phyloP scores from a whole-genome alignment of 2,888 invertebrate species.

The Lucinisca nassula region DNA sequence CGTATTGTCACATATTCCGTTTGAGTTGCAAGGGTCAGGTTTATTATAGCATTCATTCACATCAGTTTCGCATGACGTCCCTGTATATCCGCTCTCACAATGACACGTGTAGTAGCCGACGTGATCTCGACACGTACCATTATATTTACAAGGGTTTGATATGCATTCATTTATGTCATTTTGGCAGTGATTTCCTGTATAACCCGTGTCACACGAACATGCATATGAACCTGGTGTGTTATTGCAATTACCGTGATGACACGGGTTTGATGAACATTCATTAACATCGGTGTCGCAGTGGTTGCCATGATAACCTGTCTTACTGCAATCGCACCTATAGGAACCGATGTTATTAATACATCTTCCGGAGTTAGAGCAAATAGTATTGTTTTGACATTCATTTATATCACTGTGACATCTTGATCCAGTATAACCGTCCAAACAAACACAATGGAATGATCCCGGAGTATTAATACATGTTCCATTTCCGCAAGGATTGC shows the following conservation, averaged over 20 bases:
- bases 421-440: not conserved
- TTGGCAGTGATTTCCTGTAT: not conserved
- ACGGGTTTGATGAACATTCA: not conserved
- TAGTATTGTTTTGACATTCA: not conserved
- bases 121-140: not conserved
- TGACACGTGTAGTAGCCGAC: not conserved
- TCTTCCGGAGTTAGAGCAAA: not conserved
- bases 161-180: not conserved
- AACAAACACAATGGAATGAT: not conserved
- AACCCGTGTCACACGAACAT: not conserved
- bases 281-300: slow-evolving; percentile 22
- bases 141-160: not conserved
- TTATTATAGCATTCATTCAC: not conserved
- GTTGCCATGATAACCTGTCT: not conserved
- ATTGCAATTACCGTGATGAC: not conserved
- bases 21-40: not conserved
- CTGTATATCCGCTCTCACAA: not conserved
- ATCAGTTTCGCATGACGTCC: not conserved
- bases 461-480: not conserved
- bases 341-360: not conserved
- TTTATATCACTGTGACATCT: not conserved
- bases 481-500: not conserved
- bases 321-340: not conserved
- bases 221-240: not conserved
- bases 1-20: not conserved